Percentiles rank a stretch among this genome's conserved stretches.
Evolutionary conservation across 2,113 vertebrate species (phyloP).

Genomic region (Campylomormyrus tamandua): DNA sequence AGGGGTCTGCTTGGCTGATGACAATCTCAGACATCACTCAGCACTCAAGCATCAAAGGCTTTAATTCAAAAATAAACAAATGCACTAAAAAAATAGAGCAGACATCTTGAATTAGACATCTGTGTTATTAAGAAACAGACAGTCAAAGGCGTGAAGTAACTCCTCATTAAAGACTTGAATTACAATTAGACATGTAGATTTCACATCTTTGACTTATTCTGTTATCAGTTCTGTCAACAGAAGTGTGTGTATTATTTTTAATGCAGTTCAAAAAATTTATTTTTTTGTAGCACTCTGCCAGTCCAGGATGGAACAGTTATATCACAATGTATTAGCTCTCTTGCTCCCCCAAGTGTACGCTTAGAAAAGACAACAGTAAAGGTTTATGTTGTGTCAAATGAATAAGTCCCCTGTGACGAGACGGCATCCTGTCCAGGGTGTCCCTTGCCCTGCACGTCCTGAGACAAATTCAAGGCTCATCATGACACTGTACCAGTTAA

Average conservation of each 20-base stretch:
- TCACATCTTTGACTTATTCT: neutral
- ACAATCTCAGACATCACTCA: neutral
- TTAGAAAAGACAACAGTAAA: neutral
- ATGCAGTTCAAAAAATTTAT: neutral
- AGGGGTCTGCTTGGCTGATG: neutral
- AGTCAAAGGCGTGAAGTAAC: neutral
- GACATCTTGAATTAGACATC: neutral
- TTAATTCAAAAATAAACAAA: constrained; percentile 1
- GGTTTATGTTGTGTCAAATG: neutral
- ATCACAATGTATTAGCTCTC: neutral
- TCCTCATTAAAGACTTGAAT: neutral
- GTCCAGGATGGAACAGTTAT: neutral
- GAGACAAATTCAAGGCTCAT: neutral
- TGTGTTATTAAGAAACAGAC: neutral
- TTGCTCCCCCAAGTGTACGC: neutral
- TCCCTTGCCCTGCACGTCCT: neutral
- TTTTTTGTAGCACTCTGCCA: neutral
- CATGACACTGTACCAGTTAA: neutral
- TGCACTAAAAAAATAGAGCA: neutral
- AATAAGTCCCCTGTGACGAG: neutral
- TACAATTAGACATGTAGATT: constrained; percentile 2
- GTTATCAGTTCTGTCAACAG: constrained; percentile 5
- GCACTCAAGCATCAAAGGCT: neutral
- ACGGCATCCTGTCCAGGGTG: neutral
- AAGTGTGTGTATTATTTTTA: neutral